Percentiles rank a stretch among this genome's conserved stretches.
phyloP scores from a whole-genome alignment of 1,140 invertebrate species.

The Mesaphorura yosii region DNA sequence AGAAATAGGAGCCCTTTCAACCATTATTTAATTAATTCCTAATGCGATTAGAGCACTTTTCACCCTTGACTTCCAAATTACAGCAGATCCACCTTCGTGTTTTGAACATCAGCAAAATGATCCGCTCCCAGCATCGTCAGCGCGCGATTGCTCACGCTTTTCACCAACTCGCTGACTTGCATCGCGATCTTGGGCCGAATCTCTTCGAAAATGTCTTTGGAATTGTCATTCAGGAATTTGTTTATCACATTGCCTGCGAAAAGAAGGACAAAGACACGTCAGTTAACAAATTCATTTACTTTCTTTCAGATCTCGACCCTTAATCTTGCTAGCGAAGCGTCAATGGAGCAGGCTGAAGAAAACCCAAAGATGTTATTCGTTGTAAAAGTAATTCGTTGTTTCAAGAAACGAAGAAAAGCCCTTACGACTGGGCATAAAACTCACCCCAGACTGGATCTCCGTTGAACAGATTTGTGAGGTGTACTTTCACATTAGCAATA shows the following conservation, averaged over 20 bases:
- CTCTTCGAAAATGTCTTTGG: slow-evolving; percentile 32
- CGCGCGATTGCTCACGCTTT: slow-evolving; percentile 21
- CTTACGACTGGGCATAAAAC: not conserved
- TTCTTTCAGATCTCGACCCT: no score
- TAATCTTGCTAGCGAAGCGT: no score
- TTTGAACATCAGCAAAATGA: slow-evolving; percentile 21
- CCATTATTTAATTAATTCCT: no score
- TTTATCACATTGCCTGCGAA: slow-evolving; percentile 32
- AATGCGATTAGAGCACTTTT: no score
- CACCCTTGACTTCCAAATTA: no score
- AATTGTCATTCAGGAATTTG: slow-evolving; percentile 33
- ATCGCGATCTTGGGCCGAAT: slow-evolving; percentile 29
- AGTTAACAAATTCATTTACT: no score
- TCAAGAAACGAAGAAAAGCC: not conserved
- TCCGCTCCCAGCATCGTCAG: slow-evolving; percentile 16
- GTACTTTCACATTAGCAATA: slow-evolving; percentile 31
- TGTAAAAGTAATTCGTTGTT: not conserved
- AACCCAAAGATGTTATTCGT: no score
- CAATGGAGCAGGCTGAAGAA: no score
- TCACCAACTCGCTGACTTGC: slow-evolving; percentile 22
- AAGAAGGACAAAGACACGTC: no score
- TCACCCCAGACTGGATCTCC: slow-evolving; percentile 32
- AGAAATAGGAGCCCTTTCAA: no score
- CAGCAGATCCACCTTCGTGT: no score
- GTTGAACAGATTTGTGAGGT: slow-evolving; percentile 33